Percentiles rank a stretch among this genome's conserved stretches.
phyloP scores from a whole-genome alignment of 2,113 vertebrate genomes.

The Lophura nycthemera region DNA sequence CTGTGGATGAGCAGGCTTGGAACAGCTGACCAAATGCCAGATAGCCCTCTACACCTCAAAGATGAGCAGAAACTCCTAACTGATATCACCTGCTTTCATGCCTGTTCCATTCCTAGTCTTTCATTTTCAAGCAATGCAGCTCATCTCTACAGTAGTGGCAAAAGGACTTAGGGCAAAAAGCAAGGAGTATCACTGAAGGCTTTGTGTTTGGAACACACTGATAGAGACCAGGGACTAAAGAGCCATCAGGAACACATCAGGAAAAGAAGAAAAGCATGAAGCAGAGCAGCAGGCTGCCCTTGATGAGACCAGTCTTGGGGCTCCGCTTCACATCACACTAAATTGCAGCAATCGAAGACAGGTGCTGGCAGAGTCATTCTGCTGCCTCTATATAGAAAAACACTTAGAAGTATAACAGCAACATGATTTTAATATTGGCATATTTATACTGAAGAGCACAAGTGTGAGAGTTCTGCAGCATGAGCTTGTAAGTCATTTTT shows the following conservation, averaged over 20 bases:
- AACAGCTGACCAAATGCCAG: neutral
- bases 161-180: neutral
- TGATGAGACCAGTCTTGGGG: neutral
- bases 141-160: neutral
- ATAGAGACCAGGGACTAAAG: neutral
- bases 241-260: neutral
- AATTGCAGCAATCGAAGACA: neutral
- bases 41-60: neutral
- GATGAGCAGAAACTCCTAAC: neutral
- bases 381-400: neutral
- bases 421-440: slow-evolving; percentile 27
- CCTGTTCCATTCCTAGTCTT: neutral
- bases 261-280: neutral
- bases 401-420: slow-evolving; percentile 11
- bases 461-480: neutral
- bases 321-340: neutral
- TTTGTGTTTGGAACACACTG: neutral
- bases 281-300: neutral
- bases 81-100: neutral
- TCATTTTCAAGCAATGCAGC: neutral
- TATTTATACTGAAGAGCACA: slow-evolving; percentile 1
- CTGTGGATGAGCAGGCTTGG: neutral
- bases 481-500: neutral
- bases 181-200: neutral
- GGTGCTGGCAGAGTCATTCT: neutral